Evolutionary conservation across 2,888 invertebrate genomes (phyloP).

Genomic region (Timema cristinae): DNA sequence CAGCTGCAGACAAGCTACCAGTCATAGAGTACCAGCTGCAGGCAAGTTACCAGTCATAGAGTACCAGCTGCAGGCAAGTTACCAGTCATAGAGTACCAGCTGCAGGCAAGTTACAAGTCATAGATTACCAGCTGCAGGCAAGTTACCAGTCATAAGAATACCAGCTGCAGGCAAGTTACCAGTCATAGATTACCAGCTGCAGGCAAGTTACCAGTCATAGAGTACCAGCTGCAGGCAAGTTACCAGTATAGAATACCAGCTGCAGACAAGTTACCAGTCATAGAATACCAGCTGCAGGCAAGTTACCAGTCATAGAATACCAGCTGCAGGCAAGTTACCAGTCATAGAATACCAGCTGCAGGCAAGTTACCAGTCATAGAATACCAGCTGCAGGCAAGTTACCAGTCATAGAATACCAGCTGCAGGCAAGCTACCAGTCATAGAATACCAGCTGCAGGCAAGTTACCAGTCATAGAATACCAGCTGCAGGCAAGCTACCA

Average conservation of each 20-base stretch:
- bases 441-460: conserved; percentile 52
- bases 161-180: conserved; percentile 49
- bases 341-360: conserved; percentile 54
- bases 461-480: conserved; percentile 53
- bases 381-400: conserved; percentile 50
- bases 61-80: conserved; percentile 50
- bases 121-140: conserved; percentile 52
- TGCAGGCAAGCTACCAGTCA: conserved; percentile 48
- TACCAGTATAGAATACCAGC: too few species aligned
- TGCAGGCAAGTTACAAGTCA: conserved; percentile 48
- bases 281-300: conserved; percentile 52
- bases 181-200: conserved; percentile 53
- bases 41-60: conserved; percentile 50
- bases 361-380: conserved; percentile 50
- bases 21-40: conserved; percentile 54
- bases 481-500: conserved; percentile 48
- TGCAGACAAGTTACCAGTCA: conserved; percentile 49
- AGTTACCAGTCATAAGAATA: conserved; percentile 53
- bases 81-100: conserved; percentile 53
- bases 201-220: conserved; percentile 49
- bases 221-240: conserved; percentile 50
- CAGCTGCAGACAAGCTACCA: conserved; percentile 48
- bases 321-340: conserved; percentile 48
- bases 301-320: conserved; percentile 53
- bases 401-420: conserved; percentile 53